These are phyloP conservation scores for Cartodere bifasciata DNA, from an alignment of 2,888 invertebrate species.

Conservation along the genomic window DNA sequence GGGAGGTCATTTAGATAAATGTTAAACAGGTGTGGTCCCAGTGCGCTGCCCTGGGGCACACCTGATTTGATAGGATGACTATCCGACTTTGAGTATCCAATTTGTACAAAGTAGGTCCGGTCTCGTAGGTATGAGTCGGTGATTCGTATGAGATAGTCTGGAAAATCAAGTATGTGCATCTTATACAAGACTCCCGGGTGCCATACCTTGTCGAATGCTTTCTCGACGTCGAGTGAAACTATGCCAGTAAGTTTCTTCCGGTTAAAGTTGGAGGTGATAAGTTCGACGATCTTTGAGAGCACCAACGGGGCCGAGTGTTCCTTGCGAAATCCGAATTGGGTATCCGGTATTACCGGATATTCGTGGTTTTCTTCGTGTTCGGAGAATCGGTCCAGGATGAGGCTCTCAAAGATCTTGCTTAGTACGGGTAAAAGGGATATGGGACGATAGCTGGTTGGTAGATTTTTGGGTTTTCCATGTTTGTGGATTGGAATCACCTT, in stretches of 20 bases:
- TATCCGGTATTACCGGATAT: constrained; percentile 5
- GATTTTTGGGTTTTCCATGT: constrained; percentile 13
- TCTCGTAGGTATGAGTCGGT: constrained; percentile 18
- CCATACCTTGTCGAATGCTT: constrained; percentile 27
- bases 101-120: constrained; percentile 15
- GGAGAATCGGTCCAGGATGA: constrained; percentile 10
- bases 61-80: too few species aligned
- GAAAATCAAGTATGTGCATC: constrained; percentile 18
- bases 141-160: constrained; percentile 16
- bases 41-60: too few species aligned
- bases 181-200: constrained; percentile 23
- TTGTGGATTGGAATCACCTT: constrained; percentile 16
- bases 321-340: constrained; percentile 23
- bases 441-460: constrained; percentile 13
- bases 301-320: constrained; percentile 22
- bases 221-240: constrained; percentile 23
- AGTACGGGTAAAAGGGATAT: constrained; percentile 14
- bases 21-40: too few species aligned
- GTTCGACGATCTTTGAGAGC: constrained; percentile 19
- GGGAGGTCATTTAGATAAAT: too few species aligned
- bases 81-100: too few species aligned
- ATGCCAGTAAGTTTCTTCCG: constrained; percentile 18
- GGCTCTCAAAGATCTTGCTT: constrained; percentile 13
- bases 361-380: constrained; percentile 9
- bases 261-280: constrained; percentile 19